These are phyloP conservation scores for Neogale vison DNA, from an alignment of 2,113 vertebrate species.

Conservation along the genomic window DNA sequence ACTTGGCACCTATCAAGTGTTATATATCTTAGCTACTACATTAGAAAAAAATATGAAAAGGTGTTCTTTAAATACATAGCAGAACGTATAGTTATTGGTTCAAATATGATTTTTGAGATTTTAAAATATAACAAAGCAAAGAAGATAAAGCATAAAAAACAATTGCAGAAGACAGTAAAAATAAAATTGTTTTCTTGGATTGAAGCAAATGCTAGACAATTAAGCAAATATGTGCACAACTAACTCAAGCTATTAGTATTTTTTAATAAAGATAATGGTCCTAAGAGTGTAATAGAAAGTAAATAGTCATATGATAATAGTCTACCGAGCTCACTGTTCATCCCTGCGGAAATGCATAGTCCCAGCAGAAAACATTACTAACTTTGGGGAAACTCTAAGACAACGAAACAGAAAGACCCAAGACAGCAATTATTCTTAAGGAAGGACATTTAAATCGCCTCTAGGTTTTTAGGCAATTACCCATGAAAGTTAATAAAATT, in stretches of 20 bases:
- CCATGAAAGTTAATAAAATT: not conserved
- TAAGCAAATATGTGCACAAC: not conserved
- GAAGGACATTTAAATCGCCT: not conserved
- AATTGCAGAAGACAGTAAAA: not conserved
- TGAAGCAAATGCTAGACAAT: not conserved
- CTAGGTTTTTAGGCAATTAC: not conserved
- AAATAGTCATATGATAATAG: not conserved
- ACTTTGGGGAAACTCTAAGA: slow-evolving; percentile 23
- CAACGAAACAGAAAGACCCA: not conserved
- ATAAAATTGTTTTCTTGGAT: not conserved
- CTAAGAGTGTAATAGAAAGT: not conserved
- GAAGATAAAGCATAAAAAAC: not conserved
- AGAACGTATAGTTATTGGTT: not conserved
- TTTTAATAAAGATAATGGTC: not conserved
- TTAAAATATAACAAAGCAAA: not conserved
- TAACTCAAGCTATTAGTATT: not conserved
- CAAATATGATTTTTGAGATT: not conserved
- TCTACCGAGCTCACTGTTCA: not conserved
- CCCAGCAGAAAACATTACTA: not conserved
- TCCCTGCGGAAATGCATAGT: not conserved
- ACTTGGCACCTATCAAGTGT: not conserved
- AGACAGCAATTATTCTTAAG: not conserved
- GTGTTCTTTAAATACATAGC: not conserved
- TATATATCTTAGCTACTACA: not conserved
- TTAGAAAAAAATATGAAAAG: not conserved